These are phyloP conservation scores for Bolborhynchus lineola DNA, from an alignment of 2,113 vertebrate genomes.

Conservation along the genomic window DNA sequence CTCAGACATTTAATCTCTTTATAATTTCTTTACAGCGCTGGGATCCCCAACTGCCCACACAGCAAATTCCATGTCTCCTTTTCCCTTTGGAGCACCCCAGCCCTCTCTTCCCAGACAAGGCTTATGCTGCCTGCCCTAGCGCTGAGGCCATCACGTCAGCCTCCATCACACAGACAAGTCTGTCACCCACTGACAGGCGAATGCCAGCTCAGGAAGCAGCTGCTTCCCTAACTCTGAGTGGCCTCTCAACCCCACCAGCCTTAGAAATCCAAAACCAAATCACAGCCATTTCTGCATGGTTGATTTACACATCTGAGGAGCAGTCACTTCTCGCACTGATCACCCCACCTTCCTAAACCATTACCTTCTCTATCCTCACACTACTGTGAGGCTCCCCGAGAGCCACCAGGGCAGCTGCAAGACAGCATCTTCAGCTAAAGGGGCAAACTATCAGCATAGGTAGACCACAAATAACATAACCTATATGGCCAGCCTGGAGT, in stretches of 20 bases:
- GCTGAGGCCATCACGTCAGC: rapidly evolving
- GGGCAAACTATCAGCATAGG: background rate
- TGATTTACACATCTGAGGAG: background rate
- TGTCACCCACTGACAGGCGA: background rate
- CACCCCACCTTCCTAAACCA: background rate
- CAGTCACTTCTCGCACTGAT: rapidly evolving
- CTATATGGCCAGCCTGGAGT: background rate
- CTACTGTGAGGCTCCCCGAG: background rate
- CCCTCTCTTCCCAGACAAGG: background rate
- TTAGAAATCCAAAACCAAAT: background rate
- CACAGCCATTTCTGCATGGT: background rate
- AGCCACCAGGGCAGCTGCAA: background rate
- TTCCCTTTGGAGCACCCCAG: background rate
- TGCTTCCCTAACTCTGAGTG: background rate
- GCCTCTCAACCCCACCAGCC: background rate
- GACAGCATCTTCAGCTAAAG: background rate
- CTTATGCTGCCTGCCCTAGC: background rate
- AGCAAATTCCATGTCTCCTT: background rate
- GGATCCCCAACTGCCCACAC: rapidly evolving
- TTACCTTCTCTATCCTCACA: background rate
- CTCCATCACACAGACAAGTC: background rate
- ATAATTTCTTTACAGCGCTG: background rate
- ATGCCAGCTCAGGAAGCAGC: background rate
- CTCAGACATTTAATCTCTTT: background rate
- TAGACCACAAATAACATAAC: background rate